Evolutionary conservation across 1,140 invertebrate genomes (phyloP).

Genomic region (Drosophila auraria): DNA sequence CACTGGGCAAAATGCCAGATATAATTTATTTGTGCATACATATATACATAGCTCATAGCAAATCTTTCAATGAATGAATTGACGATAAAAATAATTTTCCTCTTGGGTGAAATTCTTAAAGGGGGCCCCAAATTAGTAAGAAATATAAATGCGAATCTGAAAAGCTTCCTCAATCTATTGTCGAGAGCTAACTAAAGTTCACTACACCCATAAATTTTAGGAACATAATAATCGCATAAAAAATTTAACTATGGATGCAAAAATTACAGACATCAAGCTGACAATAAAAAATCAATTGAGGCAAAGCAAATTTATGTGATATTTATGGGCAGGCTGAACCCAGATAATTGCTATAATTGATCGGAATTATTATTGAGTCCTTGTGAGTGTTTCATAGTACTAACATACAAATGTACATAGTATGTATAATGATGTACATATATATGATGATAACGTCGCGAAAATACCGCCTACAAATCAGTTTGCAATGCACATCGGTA

Average conservation of each 20-base stretch:
- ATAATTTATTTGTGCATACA: no score
- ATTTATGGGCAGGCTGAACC: conserved; percentile 20
- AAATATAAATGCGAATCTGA: neutral
- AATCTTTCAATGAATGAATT: conserved; percentile 3
- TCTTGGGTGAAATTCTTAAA: conserved; percentile 4
- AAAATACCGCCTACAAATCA: no score
- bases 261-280: neutral
- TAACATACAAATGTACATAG: neutral
- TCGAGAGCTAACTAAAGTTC: conserved; percentile 6
- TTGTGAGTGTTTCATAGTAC: neutral
- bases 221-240: neutral
- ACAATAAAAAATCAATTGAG: conserved; percentile 30
- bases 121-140: neutral
- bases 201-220: conserved; percentile 6
- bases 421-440: no score
- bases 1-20: conserved; percentile 57
- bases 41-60: neutral
- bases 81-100: conserved; percentile 17
- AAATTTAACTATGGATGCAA: neutral
- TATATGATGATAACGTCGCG: no score
- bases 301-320: conserved; percentile 18
- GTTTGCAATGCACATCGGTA: no score
- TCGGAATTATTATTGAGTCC: conserved; percentile 9
- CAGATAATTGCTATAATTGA: conserved; percentile 36
- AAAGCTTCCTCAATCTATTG: neutral